phyloP scores from a whole-genome alignment of 2,797 vertebrate genomes.

The Semotilus atromaculatus region DNA sequence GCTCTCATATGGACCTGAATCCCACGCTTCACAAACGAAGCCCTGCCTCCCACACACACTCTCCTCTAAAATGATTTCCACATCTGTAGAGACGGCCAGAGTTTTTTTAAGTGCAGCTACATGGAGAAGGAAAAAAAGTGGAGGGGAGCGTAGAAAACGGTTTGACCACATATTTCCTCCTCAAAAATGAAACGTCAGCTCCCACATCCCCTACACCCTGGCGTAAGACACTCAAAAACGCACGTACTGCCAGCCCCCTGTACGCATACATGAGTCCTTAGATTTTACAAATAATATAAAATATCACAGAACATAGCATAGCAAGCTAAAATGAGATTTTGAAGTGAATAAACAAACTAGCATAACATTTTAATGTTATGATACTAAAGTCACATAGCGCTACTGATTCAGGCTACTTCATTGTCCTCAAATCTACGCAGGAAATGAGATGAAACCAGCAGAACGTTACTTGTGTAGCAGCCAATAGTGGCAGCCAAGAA shows the following conservation, averaged over 20 bases:
- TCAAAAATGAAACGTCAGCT: conserved; percentile 78
- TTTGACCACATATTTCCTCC: conserved; percentile 93
- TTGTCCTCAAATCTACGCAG: conserved; percentile 53
- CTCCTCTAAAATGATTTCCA: conserved; percentile 62
- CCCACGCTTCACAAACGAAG: conserved; percentile 53
- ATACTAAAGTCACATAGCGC: conserved; percentile 12
- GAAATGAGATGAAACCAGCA: conserved; percentile 56
- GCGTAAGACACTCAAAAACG: conserved; percentile 54
- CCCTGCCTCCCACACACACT: conserved; percentile 36
- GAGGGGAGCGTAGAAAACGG: conserved; percentile 79
- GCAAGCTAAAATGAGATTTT: background rate
- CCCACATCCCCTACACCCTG: conserved; percentile 71
- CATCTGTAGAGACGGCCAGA: conserved; percentile 66
- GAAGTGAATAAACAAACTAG: conserved; percentile 15
- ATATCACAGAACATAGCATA: background rate
- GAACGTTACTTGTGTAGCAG: conserved; percentile 44
- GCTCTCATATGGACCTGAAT: conserved; percentile 46
- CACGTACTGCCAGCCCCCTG: conserved; percentile 29
- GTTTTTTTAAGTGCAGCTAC: conserved; percentile 63
- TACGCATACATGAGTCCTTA: background rate
- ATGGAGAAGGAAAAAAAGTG: conserved; percentile 78
- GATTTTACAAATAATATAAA: background rate
- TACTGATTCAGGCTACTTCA: conserved; percentile 42
- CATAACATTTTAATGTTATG: conserved; percentile 27
- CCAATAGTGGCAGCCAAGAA: conserved; percentile 54